These are phyloP conservation scores for Phocides pigmalion DNA, from an alignment of 1,140 invertebrate species.

Conservation along the genomic window DNA sequence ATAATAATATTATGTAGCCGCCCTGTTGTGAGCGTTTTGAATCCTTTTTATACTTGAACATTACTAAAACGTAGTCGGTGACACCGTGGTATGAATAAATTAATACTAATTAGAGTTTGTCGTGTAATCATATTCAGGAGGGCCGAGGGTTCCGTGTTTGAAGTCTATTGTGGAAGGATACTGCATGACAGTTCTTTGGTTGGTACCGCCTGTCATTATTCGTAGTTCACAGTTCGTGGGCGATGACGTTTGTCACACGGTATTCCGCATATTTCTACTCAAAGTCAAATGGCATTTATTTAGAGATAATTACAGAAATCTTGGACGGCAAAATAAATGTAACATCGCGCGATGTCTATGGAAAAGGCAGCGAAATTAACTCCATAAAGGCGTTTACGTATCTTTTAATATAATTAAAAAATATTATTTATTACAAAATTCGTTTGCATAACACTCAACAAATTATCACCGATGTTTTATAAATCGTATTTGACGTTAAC, in stretches of 20 bases:
- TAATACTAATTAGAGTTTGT: constrained; percentile 65
- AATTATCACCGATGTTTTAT: not conserved
- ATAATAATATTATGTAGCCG: constrained; percentile 47
- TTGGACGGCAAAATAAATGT: too few relatives aligned
- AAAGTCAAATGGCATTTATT: too few relatives aligned
- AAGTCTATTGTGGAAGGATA: not conserved
- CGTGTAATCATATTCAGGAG: constrained; percentile 26
- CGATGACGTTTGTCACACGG: too few relatives aligned
- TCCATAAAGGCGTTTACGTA: too few relatives aligned
- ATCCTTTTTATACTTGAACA: constrained; percentile 53
- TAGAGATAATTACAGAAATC: too few relatives aligned
- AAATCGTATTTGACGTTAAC: constrained; percentile 19
- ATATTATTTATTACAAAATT: not conserved
- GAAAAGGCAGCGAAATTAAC: too few relatives aligned
- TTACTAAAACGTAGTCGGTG: constrained; percentile 47
- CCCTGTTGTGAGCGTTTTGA: constrained; percentile 51
- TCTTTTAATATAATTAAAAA: too few relatives aligned
- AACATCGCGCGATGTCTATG: too few relatives aligned
- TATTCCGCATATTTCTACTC: too few relatives aligned
- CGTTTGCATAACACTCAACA: not conserved
- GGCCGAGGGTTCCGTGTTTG: constrained; percentile 23
- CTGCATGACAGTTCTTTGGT: not conserved
- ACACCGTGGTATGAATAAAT: constrained; percentile 66
- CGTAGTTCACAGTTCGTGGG: not conserved
- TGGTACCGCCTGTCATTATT: constrained; percentile 7